Conservation (phyloP, 2,113 vertebrate genomes). For the Numenius arquata region DNA sequence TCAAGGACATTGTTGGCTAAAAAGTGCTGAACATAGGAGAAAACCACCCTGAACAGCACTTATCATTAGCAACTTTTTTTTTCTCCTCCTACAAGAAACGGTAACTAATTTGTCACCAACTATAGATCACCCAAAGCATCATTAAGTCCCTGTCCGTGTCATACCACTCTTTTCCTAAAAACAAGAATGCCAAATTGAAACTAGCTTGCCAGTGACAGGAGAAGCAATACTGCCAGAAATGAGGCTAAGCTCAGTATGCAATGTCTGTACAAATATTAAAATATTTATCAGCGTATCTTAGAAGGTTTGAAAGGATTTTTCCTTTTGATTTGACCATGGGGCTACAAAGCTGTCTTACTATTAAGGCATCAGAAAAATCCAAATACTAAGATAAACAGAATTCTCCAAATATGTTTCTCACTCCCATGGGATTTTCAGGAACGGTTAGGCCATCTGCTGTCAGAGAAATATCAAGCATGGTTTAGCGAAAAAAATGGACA, state of each 20-base stretch:
- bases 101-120: neutral
- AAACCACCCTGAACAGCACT: neutral
- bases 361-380: slow-evolving; percentile 35
- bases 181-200: neutral
- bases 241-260: neutral
- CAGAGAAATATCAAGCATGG: slow-evolving; percentile 36
- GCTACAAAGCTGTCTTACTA: slow-evolving; percentile 37
- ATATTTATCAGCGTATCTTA: neutral
- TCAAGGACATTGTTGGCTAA: neutral
- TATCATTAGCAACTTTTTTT: neutral
- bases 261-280: neutral
- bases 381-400: slow-evolving; percentile 33
- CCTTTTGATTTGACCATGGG: neutral
- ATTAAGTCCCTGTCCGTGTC: neutral
- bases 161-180: neutral
- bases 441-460: slow-evolving; percentile 51
- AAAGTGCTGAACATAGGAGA: neutral
- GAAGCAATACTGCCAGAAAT: neutral
- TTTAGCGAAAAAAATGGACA: slow-evolving; percentile 46
- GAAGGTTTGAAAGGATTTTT: neutral
- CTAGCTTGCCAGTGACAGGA: neutral
- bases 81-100: neutral
- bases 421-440: slow-evolving; percentile 36
- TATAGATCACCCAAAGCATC: neutral
- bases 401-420: slow-evolving; percentile 52